These are phyloP conservation scores for Pelecanus crispus DNA, from an alignment of 2,113 vertebrate species.

Conservation along the genomic window DNA sequence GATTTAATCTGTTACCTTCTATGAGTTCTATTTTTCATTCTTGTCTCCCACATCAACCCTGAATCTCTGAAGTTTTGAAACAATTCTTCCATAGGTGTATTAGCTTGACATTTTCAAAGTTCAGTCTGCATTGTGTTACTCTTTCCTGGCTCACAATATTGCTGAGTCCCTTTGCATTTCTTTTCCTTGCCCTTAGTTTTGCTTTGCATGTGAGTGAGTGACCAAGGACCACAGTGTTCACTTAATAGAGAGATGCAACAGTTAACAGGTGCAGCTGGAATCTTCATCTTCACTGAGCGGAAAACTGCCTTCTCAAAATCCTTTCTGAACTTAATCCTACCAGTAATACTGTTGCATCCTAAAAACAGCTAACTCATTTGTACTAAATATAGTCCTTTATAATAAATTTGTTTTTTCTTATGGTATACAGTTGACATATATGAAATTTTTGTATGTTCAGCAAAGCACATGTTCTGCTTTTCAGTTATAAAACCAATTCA, in stretches of 20 bases:
- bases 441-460: background rate
- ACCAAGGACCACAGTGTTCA: background rate
- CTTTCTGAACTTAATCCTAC: background rate
- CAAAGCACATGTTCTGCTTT: background rate
- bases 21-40: background rate
- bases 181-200: background rate
- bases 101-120: background rate
- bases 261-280: background rate
- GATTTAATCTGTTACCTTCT: background rate
- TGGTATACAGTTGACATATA: background rate
- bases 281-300: background rate
- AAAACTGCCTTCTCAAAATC: background rate
- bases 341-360: background rate
- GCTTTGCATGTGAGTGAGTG: background rate
- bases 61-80: background rate
- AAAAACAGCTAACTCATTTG: background rate
- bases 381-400: background rate
- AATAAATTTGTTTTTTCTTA: background rate
- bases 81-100: background rate
- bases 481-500: background rate
- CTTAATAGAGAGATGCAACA: background rate
- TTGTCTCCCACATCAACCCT: background rate
- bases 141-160: background rate
- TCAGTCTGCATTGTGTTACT: background rate
- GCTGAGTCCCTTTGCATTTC: background rate